Percentiles rank a stretch among this genome's conserved stretches.
Evolutionary conservation across 2,888 invertebrate genomes (phyloP).

Genomic region (Hirtodrosophila cameraria): DNA sequence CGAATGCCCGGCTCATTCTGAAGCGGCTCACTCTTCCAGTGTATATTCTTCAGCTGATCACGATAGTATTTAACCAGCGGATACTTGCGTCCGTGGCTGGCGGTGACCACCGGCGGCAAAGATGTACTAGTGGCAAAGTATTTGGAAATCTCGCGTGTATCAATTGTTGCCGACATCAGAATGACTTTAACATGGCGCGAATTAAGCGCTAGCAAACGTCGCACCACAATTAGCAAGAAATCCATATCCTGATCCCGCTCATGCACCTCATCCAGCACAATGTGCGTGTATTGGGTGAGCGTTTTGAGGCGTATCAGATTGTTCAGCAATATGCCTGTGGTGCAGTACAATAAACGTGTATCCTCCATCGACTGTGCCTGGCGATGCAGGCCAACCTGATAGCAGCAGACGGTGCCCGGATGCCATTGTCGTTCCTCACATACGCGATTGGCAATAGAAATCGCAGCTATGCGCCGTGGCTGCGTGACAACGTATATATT

Average conservation of each 20-base stretch:
- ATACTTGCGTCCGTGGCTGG: constrained; percentile 85
- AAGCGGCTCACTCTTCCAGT: constrained; percentile 65
- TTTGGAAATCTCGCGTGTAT: constrained; percentile 85
- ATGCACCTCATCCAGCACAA: constrained; percentile 97
- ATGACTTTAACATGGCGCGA: constrained; percentile 89
- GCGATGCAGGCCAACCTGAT: constrained; percentile 87
- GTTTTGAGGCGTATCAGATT: constrained; percentile 88
- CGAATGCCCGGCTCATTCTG: constrained; percentile 86
- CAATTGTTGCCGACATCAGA: constrained; percentile 97
- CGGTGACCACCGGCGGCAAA: constrained; percentile 86
- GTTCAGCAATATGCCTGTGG: constrained; percentile 94
- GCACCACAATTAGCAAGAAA: constrained; percentile 92
- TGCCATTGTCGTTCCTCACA: constrained; percentile 93
- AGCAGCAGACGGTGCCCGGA: constrained; percentile 93
- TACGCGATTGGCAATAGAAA: constrained; percentile 93
- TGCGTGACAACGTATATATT: constrained; percentile 96
- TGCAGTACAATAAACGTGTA: constrained; percentile 93
- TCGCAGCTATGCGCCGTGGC: constrained; percentile 96
- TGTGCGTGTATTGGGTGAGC: constrained; percentile 92
- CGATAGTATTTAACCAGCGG: constrained; percentile 88
- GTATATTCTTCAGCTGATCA: constrained; percentile 84
- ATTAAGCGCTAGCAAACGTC: constrained; percentile 89
- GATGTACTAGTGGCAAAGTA: constrained; percentile 78
- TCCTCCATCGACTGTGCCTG: constrained; percentile 60
- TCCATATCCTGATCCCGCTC: constrained; percentile 97